Evolutionary conservation across 2,888 invertebrate genomes (phyloP).

Genomic region (Actias luna): DNA sequence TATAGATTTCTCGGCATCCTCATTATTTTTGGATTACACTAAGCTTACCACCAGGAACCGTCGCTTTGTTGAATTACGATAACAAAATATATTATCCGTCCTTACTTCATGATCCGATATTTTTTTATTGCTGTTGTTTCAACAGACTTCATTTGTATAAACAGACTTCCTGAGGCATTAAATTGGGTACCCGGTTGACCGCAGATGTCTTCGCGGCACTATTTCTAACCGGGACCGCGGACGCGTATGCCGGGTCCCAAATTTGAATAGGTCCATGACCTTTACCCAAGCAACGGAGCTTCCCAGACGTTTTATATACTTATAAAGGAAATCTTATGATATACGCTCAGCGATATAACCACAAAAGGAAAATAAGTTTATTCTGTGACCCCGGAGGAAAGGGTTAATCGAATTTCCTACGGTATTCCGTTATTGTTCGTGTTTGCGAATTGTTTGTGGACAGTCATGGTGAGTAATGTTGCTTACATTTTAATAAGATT

Average conservation of each 20-base stretch:
- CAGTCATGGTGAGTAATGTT: slow-evolving; percentile 9
- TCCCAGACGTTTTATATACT: slow-evolving; percentile 36
- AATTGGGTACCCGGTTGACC: slow-evolving; percentile 68
- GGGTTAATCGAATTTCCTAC: slow-evolving; percentile 42
- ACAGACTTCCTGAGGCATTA: slow-evolving; percentile 69
- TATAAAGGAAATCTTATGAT: slow-evolving; percentile 37
- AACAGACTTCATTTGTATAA: slow-evolving; percentile 43
- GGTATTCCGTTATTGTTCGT: slow-evolving; percentile 32
- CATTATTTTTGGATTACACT: too few species aligned
- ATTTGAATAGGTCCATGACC: slow-evolving; percentile 51
- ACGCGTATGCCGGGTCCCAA: slow-evolving; percentile 43
- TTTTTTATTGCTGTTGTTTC: slow-evolving; percentile 1
- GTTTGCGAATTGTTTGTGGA: slow-evolving; percentile 24
- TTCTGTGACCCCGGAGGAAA: slow-evolving; percentile 33
- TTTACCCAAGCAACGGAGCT: slow-evolving; percentile 15
- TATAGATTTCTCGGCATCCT: too few species aligned
- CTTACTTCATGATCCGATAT: slow-evolving; percentile 6
- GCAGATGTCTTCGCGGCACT: slow-evolving; percentile 66
- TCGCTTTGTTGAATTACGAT: too few species aligned
- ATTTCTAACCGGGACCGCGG: slow-evolving; percentile 39
- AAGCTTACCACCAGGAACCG: too few species aligned
- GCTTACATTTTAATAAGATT: slow-evolving; percentile 6
- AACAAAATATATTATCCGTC: not conserved
- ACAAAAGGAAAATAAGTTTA: slow-evolving; percentile 36
- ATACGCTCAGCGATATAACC: slow-evolving; percentile 32